Evolutionary conservation across 2,113 vertebrate species (phyloP).

Genomic region (Puffinus mauretanicus): DNA sequence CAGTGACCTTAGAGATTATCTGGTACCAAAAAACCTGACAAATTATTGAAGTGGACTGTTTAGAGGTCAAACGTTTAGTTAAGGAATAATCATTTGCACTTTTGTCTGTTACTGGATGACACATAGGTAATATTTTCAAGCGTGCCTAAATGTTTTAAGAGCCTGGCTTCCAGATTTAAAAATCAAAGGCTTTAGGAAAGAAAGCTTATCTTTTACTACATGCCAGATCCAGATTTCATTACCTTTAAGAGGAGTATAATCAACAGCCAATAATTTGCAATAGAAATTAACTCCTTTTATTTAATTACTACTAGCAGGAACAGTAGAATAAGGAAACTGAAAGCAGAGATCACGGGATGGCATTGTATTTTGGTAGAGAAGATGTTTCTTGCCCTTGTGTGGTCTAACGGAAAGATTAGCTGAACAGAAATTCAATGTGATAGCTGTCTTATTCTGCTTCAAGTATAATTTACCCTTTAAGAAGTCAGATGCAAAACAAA

Average conservation of each 20-base stretch:
- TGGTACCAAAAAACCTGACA: not conserved
- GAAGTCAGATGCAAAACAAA: not conserved
- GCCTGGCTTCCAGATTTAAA: not conserved
- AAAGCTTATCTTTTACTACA: not conserved
- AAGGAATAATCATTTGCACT: not conserved
- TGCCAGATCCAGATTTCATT: not conserved
- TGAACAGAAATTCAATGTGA: not conserved
- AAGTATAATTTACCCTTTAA: not conserved
- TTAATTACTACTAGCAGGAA: not conserved
- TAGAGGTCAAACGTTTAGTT: not conserved
- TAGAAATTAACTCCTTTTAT: not conserved
- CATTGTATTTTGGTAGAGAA: not conserved
- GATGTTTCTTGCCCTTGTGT: not conserved
- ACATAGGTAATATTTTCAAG: not conserved
- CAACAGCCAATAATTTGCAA: not conserved
- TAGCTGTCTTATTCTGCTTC: not conserved
- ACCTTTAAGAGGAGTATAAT: not conserved
- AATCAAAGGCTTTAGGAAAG: not conserved
- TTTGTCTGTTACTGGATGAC: not conserved
- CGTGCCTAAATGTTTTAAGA: not conserved
- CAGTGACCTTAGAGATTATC: not conserved
- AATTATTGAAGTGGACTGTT: not conserved
- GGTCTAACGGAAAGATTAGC: not conserved
- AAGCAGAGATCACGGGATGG: not conserved
- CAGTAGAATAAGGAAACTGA: not conserved